Base-by-base conservation (phyloP, 2,113 vertebrate genomes). In the Thamnaconus septentrionalis region DNA sequence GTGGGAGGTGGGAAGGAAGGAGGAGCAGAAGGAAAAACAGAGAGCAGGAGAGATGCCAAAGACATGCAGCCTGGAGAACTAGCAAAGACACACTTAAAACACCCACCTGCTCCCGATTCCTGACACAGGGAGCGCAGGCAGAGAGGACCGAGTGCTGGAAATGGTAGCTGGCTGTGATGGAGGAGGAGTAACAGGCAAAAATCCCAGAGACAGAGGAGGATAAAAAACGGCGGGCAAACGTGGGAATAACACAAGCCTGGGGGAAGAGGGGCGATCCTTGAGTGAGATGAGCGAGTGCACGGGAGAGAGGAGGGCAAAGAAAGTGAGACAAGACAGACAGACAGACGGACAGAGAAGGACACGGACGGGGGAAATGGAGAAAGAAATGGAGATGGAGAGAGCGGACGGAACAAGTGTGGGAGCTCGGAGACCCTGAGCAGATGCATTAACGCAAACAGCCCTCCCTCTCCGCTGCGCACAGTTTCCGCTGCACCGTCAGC, bases 71-170 rank as follows among this genome's bases (percentile, higher is more conserved):
- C 59, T 78, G 53, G 18, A 78, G 72, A 85, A 48, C 74, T 54
- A 82, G 66, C 59, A 8, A 85, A 62, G 68, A 80, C 66, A 74
- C 78, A 78, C 56, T 78, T 65, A 74, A 76, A 79, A 81, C 83
- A 93, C 90, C 88, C 84, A 92, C 92, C 90, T 84, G 86, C 80
- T 73, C 87, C 82, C 8, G 79, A 87, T 73, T 81, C 78, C 88
- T 88, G 86, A 85, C 77, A 82, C 87, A 85, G 87, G 72, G 76
- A 79, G 73, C 69, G 77, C 69, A 12, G 50, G 60, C 78, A 83
- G 64, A 58, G 69, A 79, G 80, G 67, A 80, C 72, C 82, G 83
- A 78, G 66, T 5, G 77, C 70, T 64, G 78, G 57, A 67, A 31
- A 31, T 31, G 18, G 18, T 31, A 31, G 18, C 18, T 31, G 18